Percentiles rank a stretch among this genome's conserved stretches.
Evolutionary conservation across 2,888 invertebrate genomes (phyloP).

Genomic region (Tiliacea aurago): DNA sequence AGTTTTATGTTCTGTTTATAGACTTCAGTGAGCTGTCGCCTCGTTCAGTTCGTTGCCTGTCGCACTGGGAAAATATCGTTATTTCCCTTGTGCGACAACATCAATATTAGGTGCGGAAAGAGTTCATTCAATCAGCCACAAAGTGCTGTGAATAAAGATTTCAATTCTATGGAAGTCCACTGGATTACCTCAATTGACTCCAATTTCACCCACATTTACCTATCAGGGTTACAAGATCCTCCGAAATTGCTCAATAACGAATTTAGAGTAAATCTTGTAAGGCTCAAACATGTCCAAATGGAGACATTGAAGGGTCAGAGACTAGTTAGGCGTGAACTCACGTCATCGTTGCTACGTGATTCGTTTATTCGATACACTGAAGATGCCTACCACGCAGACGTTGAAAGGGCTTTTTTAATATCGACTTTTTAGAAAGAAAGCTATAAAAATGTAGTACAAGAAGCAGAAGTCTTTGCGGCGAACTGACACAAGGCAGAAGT

Average conservation of each 20-base stretch:
- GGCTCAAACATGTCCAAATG: conserved; percentile 68
- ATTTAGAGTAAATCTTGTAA: conserved; percentile 65
- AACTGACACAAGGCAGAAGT: conserved; percentile 55
- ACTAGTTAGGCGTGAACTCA: conserved; percentile 67
- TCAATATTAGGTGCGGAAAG: conserved; percentile 1
- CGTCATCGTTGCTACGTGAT: conserved; percentile 77
- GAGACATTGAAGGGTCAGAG: conserved; percentile 70
- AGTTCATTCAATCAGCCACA: background rate
- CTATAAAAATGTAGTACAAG: conserved; percentile 60
- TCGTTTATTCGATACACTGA: conserved; percentile 70
- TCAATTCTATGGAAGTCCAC: background rate
- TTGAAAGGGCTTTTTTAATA: conserved; percentile 55
- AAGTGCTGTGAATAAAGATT: background rate
- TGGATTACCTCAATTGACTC: background rate
- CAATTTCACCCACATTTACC: conserved; percentile 10
- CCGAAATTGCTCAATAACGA: conserved; percentile 32
- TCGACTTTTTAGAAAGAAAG: conserved; percentile 51
- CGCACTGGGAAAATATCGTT: background rate
- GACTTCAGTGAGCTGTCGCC: conserved; percentile 8
- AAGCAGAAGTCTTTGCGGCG: conserved; percentile 55
- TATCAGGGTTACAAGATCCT: conserved; percentile 11
- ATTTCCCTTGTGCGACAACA: background rate
- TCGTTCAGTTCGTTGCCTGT: background rate
- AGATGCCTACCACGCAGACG: conserved; percentile 69
- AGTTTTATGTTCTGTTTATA: conserved; percentile 42